Evolutionary conservation across 1,140 invertebrate species (phyloP), one percentile per base, ranked within the genome.

Genomic region (Antheraea mylitta): DNA sequence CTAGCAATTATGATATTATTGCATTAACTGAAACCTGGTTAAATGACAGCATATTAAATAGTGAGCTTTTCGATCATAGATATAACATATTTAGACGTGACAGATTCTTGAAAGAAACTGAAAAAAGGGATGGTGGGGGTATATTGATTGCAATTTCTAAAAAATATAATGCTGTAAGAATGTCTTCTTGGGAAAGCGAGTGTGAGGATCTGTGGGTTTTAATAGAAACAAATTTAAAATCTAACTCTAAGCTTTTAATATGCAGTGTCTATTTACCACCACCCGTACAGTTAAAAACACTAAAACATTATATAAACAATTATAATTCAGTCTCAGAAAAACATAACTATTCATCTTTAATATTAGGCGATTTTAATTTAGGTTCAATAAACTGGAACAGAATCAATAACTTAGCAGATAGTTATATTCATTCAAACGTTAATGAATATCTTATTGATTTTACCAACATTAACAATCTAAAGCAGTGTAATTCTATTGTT

Each of bases 201-300:
- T 67, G 70, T 18, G 77, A 76, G 45, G 73, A 75, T 13, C 18
- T 78, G 38, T 78, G 77, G 74, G 38, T 42, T 4, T 60, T 75
- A 0, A 65, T 45, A n/a, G 13, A 74, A 3, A 59, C 58, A 19
- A 68, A 67, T n/a, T 6, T 67, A 7, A 16, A 30, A n/a, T 58
- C n/a, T 10, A 38, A 36, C 22, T 59, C 60, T 4, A 45, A 53
- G 38, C 1, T 42, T 42, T 42, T 11, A 66, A 71, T 79, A 36
- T 74, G 72, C 64, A 72, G 60, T 11, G 16, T 74, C 2, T 79
- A 79, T 67, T 18, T 79, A 9, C 74, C 77, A 13, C 77, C 77
- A 7, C 77, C 77, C 19, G 70, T 76, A 8, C 63, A 48, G 4
- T 19, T 36, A 60, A 18, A 9, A 38, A 59, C 45, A 8, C 66